Evolutionary conservation across 2,113 vertebrate genomes (phyloP), one percentile per base, ranked within the genome.

Genomic region (Tachysurus vachellii): DNA sequence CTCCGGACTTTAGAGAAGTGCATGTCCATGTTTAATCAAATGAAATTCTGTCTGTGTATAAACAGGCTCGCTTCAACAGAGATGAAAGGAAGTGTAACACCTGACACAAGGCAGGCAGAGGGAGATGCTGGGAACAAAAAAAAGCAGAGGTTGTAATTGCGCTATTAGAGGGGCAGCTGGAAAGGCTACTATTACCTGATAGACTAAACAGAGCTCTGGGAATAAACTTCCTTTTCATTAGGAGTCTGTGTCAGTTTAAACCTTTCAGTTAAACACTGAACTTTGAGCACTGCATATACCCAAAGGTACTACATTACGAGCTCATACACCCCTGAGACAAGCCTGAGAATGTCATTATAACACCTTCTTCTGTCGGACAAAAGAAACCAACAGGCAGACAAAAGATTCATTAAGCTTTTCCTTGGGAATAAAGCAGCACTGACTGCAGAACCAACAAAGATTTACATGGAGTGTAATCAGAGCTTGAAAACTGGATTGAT

Each of bases 201-300:
- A 87, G 87, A 91, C 89, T 85, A 91, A 91, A 88, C 83, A 50
- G n/a, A 84, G 57, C 62, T 31, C 31, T 21, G 9, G 56, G 84
- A 64, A 77, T 57, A 62, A 82, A 64, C 54, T 44, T 42, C 85
- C 75, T 36, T 57, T 42, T 81, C 68, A 68, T 89, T 57, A 88
- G 42, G 9, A 83, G 44, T 44, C 19, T 80, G 53, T 21, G 42
- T 19, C 28, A n/a, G 47, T 31, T 26, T 44, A 47, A 23, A 73
- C 16, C 17, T 21, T 57, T 56, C 71, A 3, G 14, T 75, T 26
- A 84, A 53, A 77, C 26, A 42, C 28, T 66, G 12, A 50, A n/a
- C 23, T 50, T 2, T 11, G 53, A n/a, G 26, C 26, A 36, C 0
- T 36, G 28, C 53, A 21, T 11, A 9, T 5, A 36, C 28, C 53